These are phyloP conservation scores for Platycnemis pennipes DNA, from an alignment of 2,888 invertebrate species.

Conservation along the genomic window DNA sequence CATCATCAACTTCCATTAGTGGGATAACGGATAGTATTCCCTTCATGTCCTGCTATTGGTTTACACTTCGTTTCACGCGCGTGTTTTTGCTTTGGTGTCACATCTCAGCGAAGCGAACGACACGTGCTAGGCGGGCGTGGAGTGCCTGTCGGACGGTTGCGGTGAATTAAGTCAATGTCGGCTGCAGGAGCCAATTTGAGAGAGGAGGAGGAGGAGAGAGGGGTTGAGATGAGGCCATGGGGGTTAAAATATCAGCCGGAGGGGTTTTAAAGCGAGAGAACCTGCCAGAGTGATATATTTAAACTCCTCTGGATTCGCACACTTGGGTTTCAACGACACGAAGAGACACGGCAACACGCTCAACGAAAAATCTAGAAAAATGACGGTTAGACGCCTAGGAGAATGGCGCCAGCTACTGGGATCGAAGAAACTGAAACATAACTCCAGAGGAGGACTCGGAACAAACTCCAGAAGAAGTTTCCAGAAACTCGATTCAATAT, in stretches of 20 bases:
- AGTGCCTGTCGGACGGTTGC: neutral
- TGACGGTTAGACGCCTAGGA: too few relatives aligned
- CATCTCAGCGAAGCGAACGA: neutral
- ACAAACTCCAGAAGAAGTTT: too few relatives aligned
- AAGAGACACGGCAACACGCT: too few relatives aligned
- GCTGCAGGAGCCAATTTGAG: neutral
- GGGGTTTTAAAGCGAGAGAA: neutral
- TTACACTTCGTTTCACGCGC: neutral
- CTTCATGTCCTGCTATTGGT: neutral
- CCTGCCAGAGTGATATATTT: neutral
- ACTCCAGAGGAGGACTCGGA: too few relatives aligned
- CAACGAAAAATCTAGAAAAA: too few relatives aligned
- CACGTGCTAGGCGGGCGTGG: neutral
- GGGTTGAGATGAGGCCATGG: neutral
- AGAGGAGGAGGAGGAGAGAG: neutral
- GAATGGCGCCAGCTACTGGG: too few relatives aligned
- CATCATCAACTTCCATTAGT: neutral
- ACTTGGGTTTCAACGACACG: too few relatives aligned
- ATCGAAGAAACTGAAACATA: too few relatives aligned
- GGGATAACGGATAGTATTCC: neutral
- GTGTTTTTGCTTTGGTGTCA: neutral
- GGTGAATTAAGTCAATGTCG: constrained; percentile 3
- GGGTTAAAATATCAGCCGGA: neutral
- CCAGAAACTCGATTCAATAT: too few relatives aligned
- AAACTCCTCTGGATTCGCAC: neutral